Base-by-base conservation (phyloP, 2,113 vertebrate genomes). In the Cyprinodon brontotheroides region DNA sequence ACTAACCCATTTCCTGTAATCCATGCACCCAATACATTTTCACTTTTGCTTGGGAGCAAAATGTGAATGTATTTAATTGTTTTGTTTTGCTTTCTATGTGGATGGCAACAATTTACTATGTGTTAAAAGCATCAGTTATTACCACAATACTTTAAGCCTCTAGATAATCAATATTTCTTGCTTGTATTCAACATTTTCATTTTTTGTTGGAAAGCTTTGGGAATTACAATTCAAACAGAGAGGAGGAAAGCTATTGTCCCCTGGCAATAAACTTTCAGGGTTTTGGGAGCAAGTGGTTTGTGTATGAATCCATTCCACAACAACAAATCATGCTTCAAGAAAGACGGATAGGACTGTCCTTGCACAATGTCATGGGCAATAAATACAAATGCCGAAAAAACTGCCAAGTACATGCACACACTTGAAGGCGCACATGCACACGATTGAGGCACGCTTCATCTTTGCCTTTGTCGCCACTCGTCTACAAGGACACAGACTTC, bases 171-270 rank as follows among this genome's bases (percentile, higher is more conserved):
- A 17, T 65, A 76, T 80, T 47, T 53, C 43, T 57, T 22, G 59
- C 70, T 65, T 76, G 11, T 74, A 60, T 59, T 61, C 12, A 41
- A 4, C 77, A 61, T 88, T 81, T 82, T 85, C 61, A 20, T 57
- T n/a, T 68, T 81, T 66, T 68, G 78, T 72, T 79, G 77, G 78
- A 75, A 82, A 77, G 76, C 77, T 81, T 75, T 72, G 70, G 15
- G 66, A 73, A 84, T 87, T 83, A 82, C 74, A 87, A 87, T 89
- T 73, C 88, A 75, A 86, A 87, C 78, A 62, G 61, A 74, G 20
- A 57, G 76, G 67, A 69, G 41, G 48, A 36, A 82, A 57, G 40
- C 74, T 68, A 59, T 81, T 82, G 89, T 90, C 83, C 85, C 70
- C 13, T 67, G 75, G 85, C 62, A 83, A 86, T 72, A 75, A 50